Percentiles rank a stretch among this genome's conserved stretches.
These are phyloP conservation scores for Temnothorax nylanderi DNA, from an alignment of 1,140 invertebrate species.

Conservation along the genomic window DNA sequence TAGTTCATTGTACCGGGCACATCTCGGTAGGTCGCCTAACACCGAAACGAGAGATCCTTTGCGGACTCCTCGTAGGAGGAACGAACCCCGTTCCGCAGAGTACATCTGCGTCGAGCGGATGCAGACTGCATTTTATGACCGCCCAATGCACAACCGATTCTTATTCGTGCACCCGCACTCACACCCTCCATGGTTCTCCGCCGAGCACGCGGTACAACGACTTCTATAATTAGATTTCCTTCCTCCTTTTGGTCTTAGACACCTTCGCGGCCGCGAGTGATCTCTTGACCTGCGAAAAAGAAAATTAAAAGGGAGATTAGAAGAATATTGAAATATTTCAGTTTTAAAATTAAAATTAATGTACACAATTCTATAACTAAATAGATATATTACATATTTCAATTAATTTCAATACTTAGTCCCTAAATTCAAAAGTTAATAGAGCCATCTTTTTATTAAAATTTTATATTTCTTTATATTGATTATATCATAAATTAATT, in stretches of 20 bases:
- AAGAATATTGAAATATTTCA: background rate
- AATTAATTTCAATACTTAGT: background rate
- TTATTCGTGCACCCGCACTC: conserved; percentile 80
- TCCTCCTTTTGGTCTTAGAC: conserved; percentile 75
- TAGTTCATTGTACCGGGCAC: conserved; percentile 72
- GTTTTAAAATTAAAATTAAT: background rate
- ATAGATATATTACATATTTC: background rate
- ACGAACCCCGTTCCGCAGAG: conserved; percentile 68
- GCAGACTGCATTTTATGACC: conserved; percentile 84
- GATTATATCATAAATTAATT: background rate
- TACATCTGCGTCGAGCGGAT: conserved; percentile 84
- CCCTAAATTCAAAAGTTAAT: background rate
- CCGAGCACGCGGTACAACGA: conserved; percentile 75
- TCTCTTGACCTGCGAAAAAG: conserved; percentile 58
- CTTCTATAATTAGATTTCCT: conserved; percentile 85
- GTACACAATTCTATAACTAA: background rate
- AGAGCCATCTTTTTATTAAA: background rate
- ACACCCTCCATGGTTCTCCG: conserved; percentile 69
- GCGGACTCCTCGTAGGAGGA: conserved; percentile 62
- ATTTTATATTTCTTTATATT: background rate
- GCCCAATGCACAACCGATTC: conserved; percentile 81
- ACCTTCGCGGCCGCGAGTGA: conserved; percentile 70
- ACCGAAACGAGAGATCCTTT: conserved; percentile 70
- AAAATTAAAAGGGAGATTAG: background rate
- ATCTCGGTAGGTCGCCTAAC: conserved; percentile 57